phyloP scores from a whole-genome alignment of 1,140 invertebrate genomes.

The Drosophila willistoni region DNA sequence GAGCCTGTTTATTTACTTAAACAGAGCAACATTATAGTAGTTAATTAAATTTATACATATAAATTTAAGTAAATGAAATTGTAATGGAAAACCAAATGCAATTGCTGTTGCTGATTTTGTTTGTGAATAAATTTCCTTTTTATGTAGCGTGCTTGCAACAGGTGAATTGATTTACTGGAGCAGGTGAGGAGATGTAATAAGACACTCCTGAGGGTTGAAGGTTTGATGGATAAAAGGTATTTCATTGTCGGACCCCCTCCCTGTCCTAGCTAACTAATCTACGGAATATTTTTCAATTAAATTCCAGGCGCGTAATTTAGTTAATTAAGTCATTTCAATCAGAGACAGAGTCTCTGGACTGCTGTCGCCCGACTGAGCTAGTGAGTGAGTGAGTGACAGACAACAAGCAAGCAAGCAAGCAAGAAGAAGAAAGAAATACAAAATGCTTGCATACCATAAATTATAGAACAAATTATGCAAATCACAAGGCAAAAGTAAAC shows the following conservation, averaged over 20 bases:
- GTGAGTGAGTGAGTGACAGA: slow-evolving; percentile 37
- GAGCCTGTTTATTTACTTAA: no score
- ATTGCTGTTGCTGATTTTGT: no score
- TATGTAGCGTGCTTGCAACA: not conserved
- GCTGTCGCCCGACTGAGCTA: not conserved
- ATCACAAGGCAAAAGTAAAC: slow-evolving; percentile 43
- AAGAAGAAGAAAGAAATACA: slow-evolving; percentile 24
- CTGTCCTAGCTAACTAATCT: not conserved
- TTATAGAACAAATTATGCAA: slow-evolving; percentile 69
- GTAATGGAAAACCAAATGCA: no score
- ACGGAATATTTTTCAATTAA: slow-evolving; percentile 28
- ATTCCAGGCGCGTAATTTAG: slow-evolving; percentile 37
- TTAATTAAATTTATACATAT: no score
- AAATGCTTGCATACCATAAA: slow-evolving; percentile 56
- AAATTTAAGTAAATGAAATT: no score
- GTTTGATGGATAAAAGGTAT: not conserved
- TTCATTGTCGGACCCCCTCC: not conserved
- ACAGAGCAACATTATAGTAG: no score
- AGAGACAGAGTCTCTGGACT: slow-evolving; percentile 11
- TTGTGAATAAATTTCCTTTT: no score
- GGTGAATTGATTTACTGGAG: not conserved
- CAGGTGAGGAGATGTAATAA: not conserved
- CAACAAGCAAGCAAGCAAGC: slow-evolving; percentile 23
- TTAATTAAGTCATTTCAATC: slow-evolving; percentile 36
- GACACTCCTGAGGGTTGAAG: not conserved